Evolutionary conservation across 2,888 invertebrate species (phyloP).

Genomic region (Nymphalis polychloros): DNA sequence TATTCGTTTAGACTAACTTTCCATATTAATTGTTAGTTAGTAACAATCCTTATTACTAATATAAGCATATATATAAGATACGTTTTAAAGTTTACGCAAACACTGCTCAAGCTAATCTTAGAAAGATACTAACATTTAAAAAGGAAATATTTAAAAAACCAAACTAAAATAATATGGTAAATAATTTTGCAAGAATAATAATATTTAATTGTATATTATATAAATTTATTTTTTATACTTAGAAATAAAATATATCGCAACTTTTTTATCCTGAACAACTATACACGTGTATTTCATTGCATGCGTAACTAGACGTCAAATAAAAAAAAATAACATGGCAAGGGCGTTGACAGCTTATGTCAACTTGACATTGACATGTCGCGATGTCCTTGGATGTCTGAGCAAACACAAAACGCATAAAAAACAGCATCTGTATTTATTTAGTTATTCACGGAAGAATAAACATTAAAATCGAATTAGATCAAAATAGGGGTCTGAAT

Average conservation of each 20-base stretch:
- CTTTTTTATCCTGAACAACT: not conserved
- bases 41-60: too few species aligned
- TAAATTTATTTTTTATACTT: not conserved
- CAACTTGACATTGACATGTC: conserved; percentile 38
- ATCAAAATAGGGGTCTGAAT: not conserved
- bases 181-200: too few species aligned
- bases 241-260: not conserved
- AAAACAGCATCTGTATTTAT: conserved; percentile 40
- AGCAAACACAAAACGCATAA: conserved; percentile 35
- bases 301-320: not conserved
- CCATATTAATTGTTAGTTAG: too few species aligned
- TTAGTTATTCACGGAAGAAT: conserved; percentile 34
- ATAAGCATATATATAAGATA: too few species aligned
- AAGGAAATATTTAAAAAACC: too few species aligned
- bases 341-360: conserved; percentile 37
- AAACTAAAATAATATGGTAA: too few species aligned
- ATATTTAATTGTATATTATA: not conserved
- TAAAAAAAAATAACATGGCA: conserved; percentile 27
- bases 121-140: too few species aligned
- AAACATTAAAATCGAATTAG: conserved; percentile 20
- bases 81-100: too few species aligned
- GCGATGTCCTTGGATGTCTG: conserved; percentile 37
- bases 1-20: too few species aligned
- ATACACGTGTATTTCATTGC: conserved; percentile 11
- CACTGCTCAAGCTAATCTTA: too few species aligned